phyloP scores from a whole-genome alignment of 2,888 invertebrate species.

The Tribolium freemani region DNA sequence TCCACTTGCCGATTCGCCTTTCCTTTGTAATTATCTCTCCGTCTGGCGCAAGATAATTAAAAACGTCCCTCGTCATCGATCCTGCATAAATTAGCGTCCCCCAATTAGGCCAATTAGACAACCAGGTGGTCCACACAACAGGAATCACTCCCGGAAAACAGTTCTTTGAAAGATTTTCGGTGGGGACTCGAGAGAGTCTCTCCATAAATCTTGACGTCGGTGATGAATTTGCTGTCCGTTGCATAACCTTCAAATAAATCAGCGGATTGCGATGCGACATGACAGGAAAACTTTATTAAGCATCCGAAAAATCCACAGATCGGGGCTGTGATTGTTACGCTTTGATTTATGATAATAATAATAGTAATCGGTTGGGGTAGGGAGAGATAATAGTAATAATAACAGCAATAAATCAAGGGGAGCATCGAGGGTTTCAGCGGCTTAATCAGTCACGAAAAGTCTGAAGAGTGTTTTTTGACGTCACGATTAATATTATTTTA shows the following conservation, averaged over 20 bases:
- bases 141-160: not conserved
- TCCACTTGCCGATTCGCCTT: not conserved
- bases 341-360: not conserved
- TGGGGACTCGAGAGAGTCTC: slow-evolving; percentile 9
- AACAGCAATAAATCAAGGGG: too few species aligned
- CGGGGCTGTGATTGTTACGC: not conserved
- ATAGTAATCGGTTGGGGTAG: too few species aligned
- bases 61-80: not conserved
- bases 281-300: slow-evolving; percentile 32
- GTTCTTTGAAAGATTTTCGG: not conserved
- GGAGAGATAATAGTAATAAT: too few species aligned
- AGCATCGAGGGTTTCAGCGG: too few species aligned
- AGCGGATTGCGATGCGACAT: slow-evolving; percentile 28
- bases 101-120: not conserved
- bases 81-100: not conserved
- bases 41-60: not conserved
- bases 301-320: slow-evolving; percentile 4
- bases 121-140: not conserved
- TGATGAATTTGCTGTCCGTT: slow-evolving; percentile 39
- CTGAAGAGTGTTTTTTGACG: too few species aligned
- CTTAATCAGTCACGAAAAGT: too few species aligned
- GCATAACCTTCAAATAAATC: slow-evolving; percentile 39
- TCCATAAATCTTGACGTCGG: slow-evolving; percentile 35
- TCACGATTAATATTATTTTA: too few species aligned
- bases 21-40: not conserved